Conservation (phyloP, 2,113 vertebrate genomes). For the Menura novaehollandiae region DNA sequence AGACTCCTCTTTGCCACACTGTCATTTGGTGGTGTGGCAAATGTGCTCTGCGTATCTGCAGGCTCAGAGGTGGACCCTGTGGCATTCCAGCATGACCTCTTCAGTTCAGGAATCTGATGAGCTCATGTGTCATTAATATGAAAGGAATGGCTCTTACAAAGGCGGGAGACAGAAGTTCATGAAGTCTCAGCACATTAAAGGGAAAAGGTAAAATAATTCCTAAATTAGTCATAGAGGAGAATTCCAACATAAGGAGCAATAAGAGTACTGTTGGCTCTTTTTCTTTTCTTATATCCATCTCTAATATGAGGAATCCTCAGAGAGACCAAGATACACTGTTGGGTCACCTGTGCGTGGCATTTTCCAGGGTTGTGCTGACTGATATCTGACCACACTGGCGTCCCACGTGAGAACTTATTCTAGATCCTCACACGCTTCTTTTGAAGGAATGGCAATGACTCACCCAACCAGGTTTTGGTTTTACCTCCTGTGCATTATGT, state of each 20-base stretch:
- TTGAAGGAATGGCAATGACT: background rate
- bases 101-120: conserved; percentile 8
- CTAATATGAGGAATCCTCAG: background rate
- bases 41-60: background rate
- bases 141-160: background rate
- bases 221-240: background rate
- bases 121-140: background rate
- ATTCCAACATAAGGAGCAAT: background rate
- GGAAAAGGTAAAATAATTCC: background rate
- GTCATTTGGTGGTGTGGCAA: background rate
- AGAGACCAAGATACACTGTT: background rate
- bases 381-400: background rate
- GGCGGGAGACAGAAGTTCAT: background rate
- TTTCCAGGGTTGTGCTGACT: background rate
- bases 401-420: background rate
- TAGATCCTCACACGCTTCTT: background rate
- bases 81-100: background rate
- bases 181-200: background rate
- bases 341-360: background rate
- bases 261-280: background rate
- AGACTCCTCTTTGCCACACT: background rate
- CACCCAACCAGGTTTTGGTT: background rate
- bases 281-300: background rate
- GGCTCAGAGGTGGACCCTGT: background rate
- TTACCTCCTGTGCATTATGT: background rate